Evolutionary conservation across 2,113 vertebrate genomes (phyloP), one percentile per base, ranked within the genome.

Genomic region (Dicerorhinus sumatrensis): DNA sequence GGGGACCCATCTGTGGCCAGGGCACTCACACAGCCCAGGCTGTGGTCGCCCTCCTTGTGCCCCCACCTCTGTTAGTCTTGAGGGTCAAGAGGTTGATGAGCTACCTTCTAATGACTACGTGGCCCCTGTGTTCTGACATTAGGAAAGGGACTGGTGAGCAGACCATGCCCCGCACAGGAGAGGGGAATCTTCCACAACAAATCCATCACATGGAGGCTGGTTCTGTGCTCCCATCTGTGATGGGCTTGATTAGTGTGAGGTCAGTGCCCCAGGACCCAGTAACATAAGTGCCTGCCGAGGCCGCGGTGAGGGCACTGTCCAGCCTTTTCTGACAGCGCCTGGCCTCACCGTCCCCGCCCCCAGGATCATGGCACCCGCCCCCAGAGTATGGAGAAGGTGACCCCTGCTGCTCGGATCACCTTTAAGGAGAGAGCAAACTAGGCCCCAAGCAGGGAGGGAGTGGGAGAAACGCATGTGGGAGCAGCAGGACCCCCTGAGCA

Each of bases 261-360:
- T 62, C 10, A 76, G 51, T 39, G 36, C 9, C 9, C 1, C 20
- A 16, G 63, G 46, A 33, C 42, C 58, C 9, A 1, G 48, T 42
- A 42, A 67, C 6, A 6, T 65, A n/a, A 33, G 25, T 63, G 31
- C 31, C 42, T 63, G 54, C 48, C 23, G 17, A 56, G n/a, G 10
- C 36, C 36, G 14, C 8, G 23, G 27, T 13, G 2, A 21, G 25
- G 31, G 29, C 21, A 29, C 31, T 3, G 0, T 6, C 14, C 17
- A 48, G 51, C 25, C 3, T 82, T 72, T 69, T 80, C 16, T 39
- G 21, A 2, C 80, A 75, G n/a, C 11, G 17, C 48, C 58, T 2
- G 0, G 60, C 31, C 77, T 60, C 48, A 0, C 14, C 69, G 67
- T 46, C 48, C 25, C 20, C 17, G 4, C 36, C n/a, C 46, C 36